Base-by-base conservation (phyloP, 2,797 vertebrate genomes). In the Chelon labrosus region DNA sequence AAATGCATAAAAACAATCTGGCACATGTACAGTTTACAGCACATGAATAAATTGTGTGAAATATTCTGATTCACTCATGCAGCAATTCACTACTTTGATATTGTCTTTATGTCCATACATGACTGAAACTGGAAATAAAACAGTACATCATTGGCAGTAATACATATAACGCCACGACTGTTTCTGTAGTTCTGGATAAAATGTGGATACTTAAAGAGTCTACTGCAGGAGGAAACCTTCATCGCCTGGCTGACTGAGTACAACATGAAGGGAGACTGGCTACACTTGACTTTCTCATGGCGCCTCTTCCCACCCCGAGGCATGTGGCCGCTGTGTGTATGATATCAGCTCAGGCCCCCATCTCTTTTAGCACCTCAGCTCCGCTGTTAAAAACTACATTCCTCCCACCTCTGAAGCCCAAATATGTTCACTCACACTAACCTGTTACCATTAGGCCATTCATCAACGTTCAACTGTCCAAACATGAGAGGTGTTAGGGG, bases 331-430 rank as follows among this genome's bases (percentile, higher is more conserved):
- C 55, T 39, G 13, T 70, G 77, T 65, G 73, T 82, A 66, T 83
- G 79, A 83, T 80, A 81, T 79, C 73, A 77, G 27, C 56, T 73
- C 59, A 56, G 74, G 58, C 66, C 16, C 25, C 19, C 6, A 42
- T 75, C 68, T 83, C 75, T 73, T 82, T 87, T 82, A 81, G 84
- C 91, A 89, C 84, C 82, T 89, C 81, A 10, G 75, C 86, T 78
- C 73, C 35, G 73, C 81, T 88, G 87, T 90, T 93, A 92, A 94
- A 94, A 94, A 94, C 90, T 85, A 90, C 87, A 91, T 91, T 92
- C 91, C 85, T 93, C 92, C 75, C 88, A 93, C 91, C 89, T 93
- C 76, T 53, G 39, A 86, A 85, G 86, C 85, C 89, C 89, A 88
- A 92, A 92, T 88, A 89, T 91, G 87, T 86, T 87, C 82, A 79